A percentile compares a stretch with the other conserved stretches of the same genome.
Conservation (phyloP, 2,113 vertebrate species). For the Gadus macrocephalus region DNA sequence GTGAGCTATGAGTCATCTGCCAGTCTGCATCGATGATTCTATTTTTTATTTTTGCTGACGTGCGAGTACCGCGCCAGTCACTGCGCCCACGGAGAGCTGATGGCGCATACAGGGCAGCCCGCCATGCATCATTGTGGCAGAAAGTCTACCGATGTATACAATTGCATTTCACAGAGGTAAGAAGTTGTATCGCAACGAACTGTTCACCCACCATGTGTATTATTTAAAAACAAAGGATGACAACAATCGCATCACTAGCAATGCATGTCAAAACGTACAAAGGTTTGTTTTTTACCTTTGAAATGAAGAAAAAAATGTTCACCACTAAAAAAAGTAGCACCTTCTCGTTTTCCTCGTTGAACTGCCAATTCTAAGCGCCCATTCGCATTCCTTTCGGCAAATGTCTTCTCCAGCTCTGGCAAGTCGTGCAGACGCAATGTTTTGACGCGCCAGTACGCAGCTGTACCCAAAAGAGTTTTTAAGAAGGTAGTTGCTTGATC, state of each 20-base stretch:
- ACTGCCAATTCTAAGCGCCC: constrained; percentile 49
- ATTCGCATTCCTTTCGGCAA: constrained; percentile 47
- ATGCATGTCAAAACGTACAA: constrained; percentile 9
- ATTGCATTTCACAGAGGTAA: no score
- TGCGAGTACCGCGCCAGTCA: constrained; percentile 12
- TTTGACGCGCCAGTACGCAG: constrained; percentile 57
- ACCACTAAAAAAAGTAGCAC: constrained; percentile 54
- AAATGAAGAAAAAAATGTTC: constrained; percentile 58
- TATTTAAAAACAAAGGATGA: constrained; percentile 11
- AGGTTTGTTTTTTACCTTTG: constrained; percentile 64
- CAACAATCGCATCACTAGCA: constrained; percentile 26
- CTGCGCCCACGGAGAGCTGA: constrained; percentile 32
- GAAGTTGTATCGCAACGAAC: no score
- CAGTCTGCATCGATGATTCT: no score
- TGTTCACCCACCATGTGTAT: no score
- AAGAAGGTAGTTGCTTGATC: no score
- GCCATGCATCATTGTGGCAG: not conserved
- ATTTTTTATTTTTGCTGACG: constrained; percentile 17
- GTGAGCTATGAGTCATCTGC: constrained; percentile 11
- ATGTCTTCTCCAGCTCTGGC: constrained; percentile 39
- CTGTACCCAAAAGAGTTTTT: constrained; percentile 39
- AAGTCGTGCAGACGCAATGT: constrained; percentile 67
- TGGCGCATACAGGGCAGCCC: constrained; percentile 49
- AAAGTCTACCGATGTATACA: constrained; percentile 17
- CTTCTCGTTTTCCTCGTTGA: constrained; percentile 43